These are phyloP conservation scores for Dysidea cf. avara DNA, from an alignment of 37 sponge, comb jelly and placozoan genomes.

Conservation along the genomic window DNA sequence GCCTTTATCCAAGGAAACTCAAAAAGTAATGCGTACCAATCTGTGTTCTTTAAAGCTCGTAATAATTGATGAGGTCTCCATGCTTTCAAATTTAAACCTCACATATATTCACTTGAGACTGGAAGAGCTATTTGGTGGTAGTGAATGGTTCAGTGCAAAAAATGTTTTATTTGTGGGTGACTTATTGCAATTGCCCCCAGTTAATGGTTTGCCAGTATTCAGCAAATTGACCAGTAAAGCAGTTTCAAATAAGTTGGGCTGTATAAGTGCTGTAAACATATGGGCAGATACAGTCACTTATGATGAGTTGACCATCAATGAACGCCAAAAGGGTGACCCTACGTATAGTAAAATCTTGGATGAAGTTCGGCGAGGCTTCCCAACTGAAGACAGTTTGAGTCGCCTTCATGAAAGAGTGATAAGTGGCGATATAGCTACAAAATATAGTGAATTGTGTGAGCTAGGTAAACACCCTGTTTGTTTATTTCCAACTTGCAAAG, in stretches of 20 bases:
- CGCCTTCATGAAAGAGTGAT: neutral
- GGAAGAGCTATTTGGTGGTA: constrained; percentile 45
- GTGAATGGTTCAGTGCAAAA: constrained; percentile 22
- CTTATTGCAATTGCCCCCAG: constrained; percentile 51
- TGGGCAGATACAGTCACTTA: constrained; percentile 25
- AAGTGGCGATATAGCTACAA: constrained; percentile 3
- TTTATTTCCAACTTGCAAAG: constrained; percentile 27
- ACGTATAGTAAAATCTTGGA: constrained; percentile 14
- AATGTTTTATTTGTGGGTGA: constrained; percentile 51
- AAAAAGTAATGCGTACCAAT: constrained; percentile 16
- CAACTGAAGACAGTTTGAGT: neutral
- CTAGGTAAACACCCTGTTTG: constrained; percentile 26
- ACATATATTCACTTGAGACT: constrained; percentile 47
- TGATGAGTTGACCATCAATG: constrained; percentile 69
- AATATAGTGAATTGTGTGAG: constrained; percentile 20
- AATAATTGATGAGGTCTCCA: constrained; percentile 61
- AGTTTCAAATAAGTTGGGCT: neutral
- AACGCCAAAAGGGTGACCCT: constrained; percentile 47
- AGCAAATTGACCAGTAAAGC: neutral
- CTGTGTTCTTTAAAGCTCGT: constrained; percentile 22
- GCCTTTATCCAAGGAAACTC: constrained; percentile 11
- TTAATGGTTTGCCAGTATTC: constrained; percentile 26
- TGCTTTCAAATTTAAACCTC: constrained; percentile 41
- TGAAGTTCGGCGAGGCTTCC: constrained; percentile 18
- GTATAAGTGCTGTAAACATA: constrained; percentile 24